These are phyloP conservation scores for Dipodomys spectabilis DNA, from an alignment of 2,113 vertebrate genomes.

Conservation along the genomic window DNA sequence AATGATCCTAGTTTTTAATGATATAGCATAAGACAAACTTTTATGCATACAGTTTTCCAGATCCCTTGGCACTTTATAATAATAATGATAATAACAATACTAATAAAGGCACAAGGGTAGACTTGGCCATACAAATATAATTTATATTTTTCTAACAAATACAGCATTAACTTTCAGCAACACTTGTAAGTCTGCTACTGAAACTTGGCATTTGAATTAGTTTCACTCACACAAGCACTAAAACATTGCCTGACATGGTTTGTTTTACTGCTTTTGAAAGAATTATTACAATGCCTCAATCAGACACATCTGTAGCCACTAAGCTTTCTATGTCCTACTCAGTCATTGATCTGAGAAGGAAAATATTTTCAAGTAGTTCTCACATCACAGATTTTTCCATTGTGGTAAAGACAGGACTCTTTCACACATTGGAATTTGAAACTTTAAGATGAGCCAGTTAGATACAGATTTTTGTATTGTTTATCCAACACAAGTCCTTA, in stretches of 20 bases:
- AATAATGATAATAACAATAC: not conserved
- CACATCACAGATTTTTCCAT: conserved; percentile 59
- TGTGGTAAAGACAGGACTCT: conserved; percentile 64
- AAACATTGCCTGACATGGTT: conserved; percentile 16
- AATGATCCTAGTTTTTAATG: conserved; percentile 9
- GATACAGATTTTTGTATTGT: not conserved
- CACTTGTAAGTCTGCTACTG: not conserved
- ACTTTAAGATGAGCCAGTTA: conserved; percentile 27
- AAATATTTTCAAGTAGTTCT: conserved; percentile 69
- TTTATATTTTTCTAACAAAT: conserved; percentile 9
- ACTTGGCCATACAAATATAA: conserved; percentile 14
- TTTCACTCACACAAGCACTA: conserved; percentile 29
- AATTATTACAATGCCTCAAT: conserved; percentile 50
- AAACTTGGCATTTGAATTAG: conserved; percentile 42
- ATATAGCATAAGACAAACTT: not conserved
- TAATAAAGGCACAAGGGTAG: not conserved
- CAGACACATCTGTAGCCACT: conserved; percentile 12
- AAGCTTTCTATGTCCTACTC: conserved; percentile 35
- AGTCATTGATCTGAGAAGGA: conserved; percentile 42
- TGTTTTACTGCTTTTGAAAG: conserved; percentile 43
- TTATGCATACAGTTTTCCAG: not conserved
- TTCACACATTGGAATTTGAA: conserved; percentile 53
- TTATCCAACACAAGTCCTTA: conserved; percentile 58
- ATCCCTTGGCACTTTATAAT: not conserved
- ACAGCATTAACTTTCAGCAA: conserved; percentile 14